A percentile compares a stretch with the other conserved stretches of the same genome.
These are phyloP conservation scores for Drosophila truncata DNA, from an alignment of 1,140 invertebrate genomes.

Conservation along the genomic window DNA sequence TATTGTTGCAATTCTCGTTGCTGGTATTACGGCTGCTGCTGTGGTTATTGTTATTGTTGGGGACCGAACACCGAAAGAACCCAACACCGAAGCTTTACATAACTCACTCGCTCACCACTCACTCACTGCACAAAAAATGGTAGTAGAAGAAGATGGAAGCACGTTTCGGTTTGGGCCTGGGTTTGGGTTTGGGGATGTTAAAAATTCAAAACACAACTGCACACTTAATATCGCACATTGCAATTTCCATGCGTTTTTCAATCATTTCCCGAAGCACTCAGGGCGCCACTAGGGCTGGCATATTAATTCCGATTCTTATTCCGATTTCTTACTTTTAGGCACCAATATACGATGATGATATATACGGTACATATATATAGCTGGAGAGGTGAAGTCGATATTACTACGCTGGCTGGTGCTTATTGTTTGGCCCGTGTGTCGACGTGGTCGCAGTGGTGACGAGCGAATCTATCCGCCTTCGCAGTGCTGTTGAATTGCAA, in stretches of 20 bases:
- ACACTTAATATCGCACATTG: slow-evolving; percentile 35
- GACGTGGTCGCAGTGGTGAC: slow-evolving; percentile 17
- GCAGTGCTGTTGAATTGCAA: slow-evolving; percentile 82
- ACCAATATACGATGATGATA: slow-evolving; percentile 21
- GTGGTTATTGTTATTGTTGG: slow-evolving; percentile 27
- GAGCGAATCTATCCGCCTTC: slow-evolving; percentile 66
- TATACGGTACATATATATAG: slow-evolving; percentile 33
- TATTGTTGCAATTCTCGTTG: slow-evolving; percentile 22
- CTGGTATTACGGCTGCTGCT: slow-evolving; percentile 10
- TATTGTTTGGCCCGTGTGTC: slow-evolving; percentile 53
- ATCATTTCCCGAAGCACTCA: slow-evolving; percentile 43
- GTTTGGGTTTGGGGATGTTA: slow-evolving; percentile 25
- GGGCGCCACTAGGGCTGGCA: slow-evolving; percentile 12
- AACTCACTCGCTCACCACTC: slow-evolving; percentile 66
- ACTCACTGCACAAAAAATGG: slow-evolving; percentile 51
- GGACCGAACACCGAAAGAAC: slow-evolving; percentile 32
- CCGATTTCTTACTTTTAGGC: slow-evolving; percentile 23
- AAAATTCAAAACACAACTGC: slow-evolving; percentile 64
- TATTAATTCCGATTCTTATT: slow-evolving; percentile 23
- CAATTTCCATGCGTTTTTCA: slow-evolving; percentile 47
- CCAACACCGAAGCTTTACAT: slow-evolving; percentile 68
- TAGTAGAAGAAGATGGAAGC: slow-evolving; percentile 22
- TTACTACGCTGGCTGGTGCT: slow-evolving; percentile 53
- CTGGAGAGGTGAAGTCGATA: slow-evolving; percentile 48
- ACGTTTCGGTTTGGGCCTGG: slow-evolving; percentile 23